Base-by-base conservation (phyloP, 2,797 vertebrate species). In the Lithobates sylvaticus region DNA sequence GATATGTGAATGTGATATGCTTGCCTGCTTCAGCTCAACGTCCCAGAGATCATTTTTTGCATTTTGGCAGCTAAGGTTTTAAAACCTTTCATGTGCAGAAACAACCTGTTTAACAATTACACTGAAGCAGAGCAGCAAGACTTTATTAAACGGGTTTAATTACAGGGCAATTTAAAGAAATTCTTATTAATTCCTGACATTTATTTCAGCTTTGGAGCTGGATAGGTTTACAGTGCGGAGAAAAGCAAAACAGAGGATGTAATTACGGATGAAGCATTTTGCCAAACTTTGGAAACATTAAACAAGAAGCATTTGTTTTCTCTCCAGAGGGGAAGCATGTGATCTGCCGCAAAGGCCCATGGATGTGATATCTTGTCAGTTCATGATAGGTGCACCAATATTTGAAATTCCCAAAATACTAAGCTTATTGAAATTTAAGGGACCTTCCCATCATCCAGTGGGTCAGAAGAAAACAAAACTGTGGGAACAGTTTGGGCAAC, bases 301-400 rank as follows among this genome's bases (percentile, higher is more conserved):
- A 92, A 96, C 95, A 96, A 95, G 94, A 95, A 90, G 89, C 80
- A 88, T 92, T 95, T 96, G 94, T 95, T 94, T 93, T 89, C 67
- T 10, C 85, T 91, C 29, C 84, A 92, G 91, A 91, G 91, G 89
- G 89, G 80, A 89, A 93, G 89, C 94, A 95, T 92, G 94, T 93
- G 95, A 94, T 93, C 90, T 82, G 89, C 89, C 91, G 89, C 58
- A 81, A 89, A 75, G 91, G 85, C 92, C 91, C 92, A 89, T 88
- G 89, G 92, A 88, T 91, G 86, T 93, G 92, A 88, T 88, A 85
- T 61, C 3, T 64, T 84, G 93, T 88, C 92, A 93, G 92, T 74
- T 86, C 90, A 87, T 78, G 88, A 89, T 85, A 92, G 91, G 92
- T 92, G 89, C 10, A 89, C 88, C 87, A 78, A 47, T 44, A 74